phyloP scores from a whole-genome alignment of 2,113 vertebrate genomes.

The Struthidea cinerea region DNA sequence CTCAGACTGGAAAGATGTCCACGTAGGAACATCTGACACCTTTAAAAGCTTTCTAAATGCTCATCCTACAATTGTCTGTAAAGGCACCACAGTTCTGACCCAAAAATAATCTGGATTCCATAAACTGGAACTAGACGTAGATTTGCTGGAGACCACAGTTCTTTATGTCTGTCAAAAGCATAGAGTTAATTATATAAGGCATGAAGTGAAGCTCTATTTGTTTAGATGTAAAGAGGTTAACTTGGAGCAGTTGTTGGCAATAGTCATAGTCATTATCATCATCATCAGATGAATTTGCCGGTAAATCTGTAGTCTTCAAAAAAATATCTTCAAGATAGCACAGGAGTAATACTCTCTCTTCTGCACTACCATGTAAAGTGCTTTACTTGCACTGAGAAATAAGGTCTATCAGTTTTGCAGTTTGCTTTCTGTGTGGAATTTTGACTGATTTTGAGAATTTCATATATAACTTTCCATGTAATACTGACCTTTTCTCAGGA shows the following conservation, averaged over 20 bases:
- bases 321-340: neutral
- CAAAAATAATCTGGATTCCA: neutral
- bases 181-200: neutral
- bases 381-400: neutral
- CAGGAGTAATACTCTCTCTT: neutral
- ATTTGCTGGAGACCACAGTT: neutral
- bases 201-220: neutral
- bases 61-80: neutral
- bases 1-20: neutral
- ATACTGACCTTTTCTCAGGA: neutral
- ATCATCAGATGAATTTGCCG: neutral
- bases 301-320: neutral
- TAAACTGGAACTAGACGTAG: neutral
- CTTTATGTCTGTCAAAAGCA: neutral
- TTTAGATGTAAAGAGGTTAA: neutral
- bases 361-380: neutral
- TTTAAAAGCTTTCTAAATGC: neutral
- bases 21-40: neutral
- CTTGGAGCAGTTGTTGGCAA: neutral
- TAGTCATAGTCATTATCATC: neutral
- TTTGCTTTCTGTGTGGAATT: neutral
- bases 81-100: neutral
- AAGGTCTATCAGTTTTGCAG: neutral
- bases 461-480: neutral
- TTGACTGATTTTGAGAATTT: neutral